Percentiles rank a stretch among this genome's conserved stretches.
These are phyloP conservation scores for Drosophila persimilis DNA, from an alignment of 1,140 invertebrate genomes.

Conservation along the genomic window DNA sequence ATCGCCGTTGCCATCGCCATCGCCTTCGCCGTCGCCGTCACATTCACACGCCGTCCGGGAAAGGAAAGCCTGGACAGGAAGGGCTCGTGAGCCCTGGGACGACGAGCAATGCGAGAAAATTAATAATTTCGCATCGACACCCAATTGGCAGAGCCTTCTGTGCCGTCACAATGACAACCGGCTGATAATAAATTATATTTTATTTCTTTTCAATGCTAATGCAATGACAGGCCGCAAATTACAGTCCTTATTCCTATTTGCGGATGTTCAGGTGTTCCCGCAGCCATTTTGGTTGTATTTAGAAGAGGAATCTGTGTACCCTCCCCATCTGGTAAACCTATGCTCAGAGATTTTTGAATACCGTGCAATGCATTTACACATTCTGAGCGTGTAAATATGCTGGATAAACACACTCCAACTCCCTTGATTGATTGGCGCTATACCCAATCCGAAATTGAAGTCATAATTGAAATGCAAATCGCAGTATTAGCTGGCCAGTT, in stretches of 20 bases:
- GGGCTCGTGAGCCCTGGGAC: slow-evolving; percentile 9
- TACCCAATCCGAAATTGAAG: slow-evolving; percentile 24
- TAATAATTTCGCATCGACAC: slow-evolving; percentile 80
- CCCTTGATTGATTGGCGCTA: slow-evolving; percentile 10
- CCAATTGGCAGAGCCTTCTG: slow-evolving; percentile 54
- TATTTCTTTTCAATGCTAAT: slow-evolving; percentile 80
- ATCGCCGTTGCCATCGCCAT: slow-evolving; percentile 34
- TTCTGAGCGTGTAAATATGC: too few species aligned
- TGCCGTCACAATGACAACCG: slow-evolving; percentile 56
- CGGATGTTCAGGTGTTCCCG: slow-evolving; percentile 27
- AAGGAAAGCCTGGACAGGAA: slow-evolving; percentile 38
- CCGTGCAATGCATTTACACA: too few species aligned
- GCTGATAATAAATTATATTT: slow-evolving; percentile 80
- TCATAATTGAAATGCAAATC: slow-evolving; percentile 64
- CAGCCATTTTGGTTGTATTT: too few species aligned
- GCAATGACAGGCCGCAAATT: slow-evolving; percentile 8
- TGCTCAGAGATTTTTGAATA: too few species aligned
- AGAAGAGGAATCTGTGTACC: too few species aligned
- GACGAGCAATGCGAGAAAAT: slow-evolving; percentile 61
- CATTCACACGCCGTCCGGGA: slow-evolving; percentile 35
- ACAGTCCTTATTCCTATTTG: slow-evolving; percentile 16
- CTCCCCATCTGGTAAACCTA: too few species aligned
- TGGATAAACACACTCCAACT: not conserved
- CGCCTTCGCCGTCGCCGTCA: slow-evolving; percentile 6
- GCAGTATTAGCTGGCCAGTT: not conserved